phyloP scores from a whole-genome alignment of 2,888 invertebrate species.

The Temnothorax ravouxi region DNA sequence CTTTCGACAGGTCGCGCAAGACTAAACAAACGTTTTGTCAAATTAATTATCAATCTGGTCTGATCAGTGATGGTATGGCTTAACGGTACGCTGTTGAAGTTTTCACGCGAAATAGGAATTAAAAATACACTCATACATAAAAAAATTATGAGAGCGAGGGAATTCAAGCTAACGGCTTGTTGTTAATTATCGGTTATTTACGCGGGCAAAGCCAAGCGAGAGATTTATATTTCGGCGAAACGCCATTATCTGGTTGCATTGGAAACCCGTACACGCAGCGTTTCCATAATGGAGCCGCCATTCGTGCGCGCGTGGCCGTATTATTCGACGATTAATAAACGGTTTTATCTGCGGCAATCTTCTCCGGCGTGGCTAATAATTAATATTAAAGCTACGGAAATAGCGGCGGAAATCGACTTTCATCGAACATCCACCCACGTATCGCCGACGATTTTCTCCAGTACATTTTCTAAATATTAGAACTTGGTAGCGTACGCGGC shows the following conservation, averaged over 20 bases:
- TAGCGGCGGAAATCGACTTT: constrained; percentile 31
- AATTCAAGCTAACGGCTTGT: background rate
- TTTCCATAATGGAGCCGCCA: constrained; percentile 45
- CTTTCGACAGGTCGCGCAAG: background rate
- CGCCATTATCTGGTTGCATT: constrained; percentile 41
- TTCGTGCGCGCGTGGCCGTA: constrained; percentile 24
- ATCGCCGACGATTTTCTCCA: constrained; percentile 3
- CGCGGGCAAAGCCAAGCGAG: constrained; percentile 14
- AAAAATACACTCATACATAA: background rate
- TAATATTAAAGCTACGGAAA: constrained; percentile 43
- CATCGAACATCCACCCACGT: background rate
- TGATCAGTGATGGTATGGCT: background rate
- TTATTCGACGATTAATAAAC: constrained; percentile 56
- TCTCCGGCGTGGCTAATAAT: constrained; percentile 31
- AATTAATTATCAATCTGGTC: background rate
- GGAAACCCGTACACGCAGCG: constrained; percentile 36
- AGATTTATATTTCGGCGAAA: constrained; percentile 49
- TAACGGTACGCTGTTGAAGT: background rate
- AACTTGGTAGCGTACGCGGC: background rate
- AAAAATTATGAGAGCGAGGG: constrained; percentile 20
- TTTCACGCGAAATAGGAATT: background rate
- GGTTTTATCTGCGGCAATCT: constrained; percentile 43
- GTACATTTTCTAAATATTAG: background rate
- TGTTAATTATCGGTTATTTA: constrained; percentile 46
- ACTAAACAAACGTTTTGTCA: background rate